A percentile compares a stretch with the other conserved stretches of the same genome.
phyloP scores from a whole-genome alignment of 2,113 vertebrate genomes.

The Cyphotilapia sp. region DNA sequence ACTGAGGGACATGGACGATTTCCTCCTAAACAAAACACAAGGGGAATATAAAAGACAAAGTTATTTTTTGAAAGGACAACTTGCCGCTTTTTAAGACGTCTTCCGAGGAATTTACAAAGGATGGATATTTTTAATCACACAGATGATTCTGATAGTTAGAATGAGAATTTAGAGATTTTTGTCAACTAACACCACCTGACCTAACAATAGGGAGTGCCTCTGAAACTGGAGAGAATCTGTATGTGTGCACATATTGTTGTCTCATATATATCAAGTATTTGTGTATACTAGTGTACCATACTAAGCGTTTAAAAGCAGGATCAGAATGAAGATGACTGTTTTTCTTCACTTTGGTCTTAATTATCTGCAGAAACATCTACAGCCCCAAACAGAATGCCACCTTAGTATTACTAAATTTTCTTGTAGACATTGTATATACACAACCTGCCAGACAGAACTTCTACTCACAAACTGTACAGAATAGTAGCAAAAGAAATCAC shows the following conservation, averaged over 20 bases:
- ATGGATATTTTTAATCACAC: conserved; percentile 54
- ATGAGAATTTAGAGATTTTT: conserved; percentile 33
- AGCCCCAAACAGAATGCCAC: neutral
- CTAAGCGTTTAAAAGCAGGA: neutral
- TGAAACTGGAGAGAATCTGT: conserved; percentile 38
- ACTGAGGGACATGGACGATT: neutral
- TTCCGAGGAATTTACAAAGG: conserved; percentile 60
- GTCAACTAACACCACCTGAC: conserved; percentile 64
- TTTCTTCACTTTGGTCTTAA: neutral
- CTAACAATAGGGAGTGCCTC: conserved; percentile 67
- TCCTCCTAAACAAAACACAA: conserved; percentile 15
- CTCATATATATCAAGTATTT: conserved; percentile 17
- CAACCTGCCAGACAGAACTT: conserved; percentile 39
- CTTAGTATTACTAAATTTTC: conserved; percentile 51
- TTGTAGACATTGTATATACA: conserved; percentile 55
- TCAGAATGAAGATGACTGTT: neutral
- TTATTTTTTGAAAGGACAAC: conserved; percentile 41
- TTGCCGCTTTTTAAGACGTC: conserved; percentile 60
- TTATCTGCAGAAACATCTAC: neutral
- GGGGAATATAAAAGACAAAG: conserved; percentile 12
- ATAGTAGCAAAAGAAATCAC: conserved; percentile 10
- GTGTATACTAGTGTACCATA: conserved; percentile 35
- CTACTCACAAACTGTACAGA: conserved; percentile 50
- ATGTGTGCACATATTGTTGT: conserved; percentile 8
- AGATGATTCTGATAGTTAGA: conserved; percentile 37